A percentile compares a stretch with the other conserved stretches of the same genome.
These are phyloP conservation scores for Sebastiscus albofasciatus DNA, from an alignment of 2,797 vertebrate genomes.

Conservation along the genomic window DNA sequence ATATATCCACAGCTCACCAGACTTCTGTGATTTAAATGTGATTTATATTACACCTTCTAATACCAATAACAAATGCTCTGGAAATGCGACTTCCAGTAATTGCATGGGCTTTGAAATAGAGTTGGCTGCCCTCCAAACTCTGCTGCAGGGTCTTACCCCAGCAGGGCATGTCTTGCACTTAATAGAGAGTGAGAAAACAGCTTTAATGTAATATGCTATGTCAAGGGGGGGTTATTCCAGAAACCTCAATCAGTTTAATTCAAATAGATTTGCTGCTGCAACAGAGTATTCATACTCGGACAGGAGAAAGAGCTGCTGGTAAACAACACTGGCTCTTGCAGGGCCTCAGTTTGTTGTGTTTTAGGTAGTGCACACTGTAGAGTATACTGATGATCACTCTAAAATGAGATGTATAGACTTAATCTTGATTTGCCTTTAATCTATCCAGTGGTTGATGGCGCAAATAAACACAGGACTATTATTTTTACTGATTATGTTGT, in stretches of 20 bases:
- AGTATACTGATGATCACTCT: not conserved
- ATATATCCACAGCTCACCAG: not conserved
- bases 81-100: conserved; percentile 31
- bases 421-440: not conserved
- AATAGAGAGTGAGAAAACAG: conserved; percentile 10
- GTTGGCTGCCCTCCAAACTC: conserved; percentile 28
- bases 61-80: conserved; percentile 4
- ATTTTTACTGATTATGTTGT: too few species aligned
- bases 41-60: not conserved
- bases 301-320: not conserved
- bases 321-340: not conserved
- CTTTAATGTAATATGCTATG: conserved; percentile 3
- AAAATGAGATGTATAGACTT: not conserved
- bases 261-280: not conserved
- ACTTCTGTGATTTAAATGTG: not conserved
- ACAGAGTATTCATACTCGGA: not conserved
- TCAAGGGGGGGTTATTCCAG: not conserved
- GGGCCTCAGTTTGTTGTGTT: not conserved
- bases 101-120: conserved; percentile 15
- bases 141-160: conserved; percentile 11
- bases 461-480: fast-evolving
- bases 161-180: conserved; percentile 27
- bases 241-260: not conserved
- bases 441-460: too few species aligned
- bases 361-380: not conserved